Conservation (phyloP, 2,797 vertebrate species). For the Prionace glauca region DNA sequence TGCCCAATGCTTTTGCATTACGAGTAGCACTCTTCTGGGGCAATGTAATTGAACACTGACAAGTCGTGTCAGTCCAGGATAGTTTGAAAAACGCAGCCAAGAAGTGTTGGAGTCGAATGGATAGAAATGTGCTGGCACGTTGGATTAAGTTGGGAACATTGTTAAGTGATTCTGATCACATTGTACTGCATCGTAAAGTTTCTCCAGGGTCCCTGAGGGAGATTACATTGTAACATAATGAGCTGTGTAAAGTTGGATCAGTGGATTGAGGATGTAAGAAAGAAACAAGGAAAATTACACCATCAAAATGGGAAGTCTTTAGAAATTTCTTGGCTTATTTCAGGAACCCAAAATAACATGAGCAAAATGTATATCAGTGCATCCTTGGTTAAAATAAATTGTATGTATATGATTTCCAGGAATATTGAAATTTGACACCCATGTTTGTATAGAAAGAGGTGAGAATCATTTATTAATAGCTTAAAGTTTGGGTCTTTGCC, state of each 20-base stretch:
- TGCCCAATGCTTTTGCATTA: neutral
- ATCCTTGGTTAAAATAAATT: neutral
- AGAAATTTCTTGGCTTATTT: neutral
- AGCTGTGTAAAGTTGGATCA: neutral
- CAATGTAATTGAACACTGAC: neutral
- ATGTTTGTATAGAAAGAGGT: neutral
- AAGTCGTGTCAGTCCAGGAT: neutral
- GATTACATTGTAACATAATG: neutral
- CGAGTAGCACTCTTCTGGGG: neutral
- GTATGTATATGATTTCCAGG: neutral
- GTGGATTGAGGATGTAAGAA: neutral
- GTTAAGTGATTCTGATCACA: neutral
- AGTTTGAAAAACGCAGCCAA: neutral
- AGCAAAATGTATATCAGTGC: neutral
- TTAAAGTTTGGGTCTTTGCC: neutral
- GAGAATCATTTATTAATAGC: neutral
- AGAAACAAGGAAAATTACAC: neutral
- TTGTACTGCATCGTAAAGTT: neutral
- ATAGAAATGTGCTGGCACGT: neutral
- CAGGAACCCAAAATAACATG: neutral
- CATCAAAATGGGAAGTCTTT: neutral
- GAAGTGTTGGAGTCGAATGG: neutral
- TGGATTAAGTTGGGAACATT: neutral
- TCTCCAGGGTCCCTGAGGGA: neutral
- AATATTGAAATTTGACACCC: neutral